Conservation (phyloP, 1,140 invertebrate genomes). For the Melipona quadrifasciata region DNA sequence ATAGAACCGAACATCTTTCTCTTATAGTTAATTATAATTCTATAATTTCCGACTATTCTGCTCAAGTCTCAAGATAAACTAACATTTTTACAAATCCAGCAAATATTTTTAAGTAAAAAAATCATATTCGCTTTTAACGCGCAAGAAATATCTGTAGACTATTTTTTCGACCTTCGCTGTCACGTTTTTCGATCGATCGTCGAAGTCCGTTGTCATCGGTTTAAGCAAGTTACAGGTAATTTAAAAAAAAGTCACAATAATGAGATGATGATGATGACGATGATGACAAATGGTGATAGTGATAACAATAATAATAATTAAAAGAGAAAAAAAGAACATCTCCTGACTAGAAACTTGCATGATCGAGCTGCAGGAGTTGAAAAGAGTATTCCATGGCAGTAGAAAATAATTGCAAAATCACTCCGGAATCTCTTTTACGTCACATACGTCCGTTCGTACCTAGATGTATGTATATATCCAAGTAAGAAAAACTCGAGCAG, state of each 20-base stretch:
- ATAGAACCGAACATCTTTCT: neutral
- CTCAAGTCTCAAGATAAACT: neutral
- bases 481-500: neutral
- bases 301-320: slow-evolving; percentile 6
- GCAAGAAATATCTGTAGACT: slow-evolving; percentile 31
- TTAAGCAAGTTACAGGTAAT: slow-evolving; percentile 65
- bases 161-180: slow-evolving; percentile 14
- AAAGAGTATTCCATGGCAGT: slow-evolving; percentile 79
- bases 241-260: neutral
- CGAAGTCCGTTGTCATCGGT: slow-evolving; percentile 41
- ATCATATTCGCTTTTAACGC: neutral
- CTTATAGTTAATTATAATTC: neutral
- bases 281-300: neutral
- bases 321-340: slow-evolving; percentile 67
- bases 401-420: slow-evolving; percentile 51
- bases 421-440: slow-evolving; percentile 27
- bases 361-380: slow-evolving; percentile 77
- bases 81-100: neutral
- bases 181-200: slow-evolving; percentile 38
- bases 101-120: neutral
- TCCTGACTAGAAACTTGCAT: slow-evolving; percentile 81
- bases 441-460: neutral
- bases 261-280: too few relatives aligned
- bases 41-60: neutral
- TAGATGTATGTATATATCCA: neutral